Percentiles rank a stretch among this genome's conserved stretches.
Conservation (phyloP, 2,888 invertebrate genomes). For the Troides aeacus region DNA sequence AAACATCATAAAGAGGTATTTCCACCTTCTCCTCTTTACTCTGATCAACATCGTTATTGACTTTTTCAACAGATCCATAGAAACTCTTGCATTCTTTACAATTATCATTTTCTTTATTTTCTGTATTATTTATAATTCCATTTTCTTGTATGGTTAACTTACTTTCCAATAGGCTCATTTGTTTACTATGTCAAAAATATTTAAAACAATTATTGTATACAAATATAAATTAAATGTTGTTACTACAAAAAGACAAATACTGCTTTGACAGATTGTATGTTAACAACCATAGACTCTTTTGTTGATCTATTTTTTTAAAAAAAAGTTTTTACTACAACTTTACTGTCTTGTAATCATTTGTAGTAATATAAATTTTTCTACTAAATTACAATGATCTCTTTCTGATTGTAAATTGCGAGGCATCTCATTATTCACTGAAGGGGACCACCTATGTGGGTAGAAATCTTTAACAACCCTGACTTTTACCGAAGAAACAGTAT, state of each 20-base stretch:
- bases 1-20: background rate
- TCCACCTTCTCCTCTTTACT: background rate
- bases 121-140: slow-evolving; percentile 6
- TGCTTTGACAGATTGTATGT: background rate
- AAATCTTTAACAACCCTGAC: no score
- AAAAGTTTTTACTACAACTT: no score
- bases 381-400: no score
- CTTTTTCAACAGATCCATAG: background rate
- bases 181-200: slow-evolving; percentile 1
- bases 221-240: background rate
- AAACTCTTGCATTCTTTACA: background rate
- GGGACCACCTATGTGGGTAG: no score
- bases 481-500: no score
- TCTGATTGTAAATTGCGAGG: no score
- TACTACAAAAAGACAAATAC: background rate
- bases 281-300: background rate
- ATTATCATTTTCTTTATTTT: background rate
- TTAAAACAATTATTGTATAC: no score
- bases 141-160: slow-evolving; percentile 8
- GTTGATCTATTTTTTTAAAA: background rate
- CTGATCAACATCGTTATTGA: background rate
- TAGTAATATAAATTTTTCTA: no score
- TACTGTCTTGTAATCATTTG: no score
- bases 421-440: no score
- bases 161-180: slow-evolving; percentile 18